Evolutionary conservation across 1,140 invertebrate genomes (phyloP), one percentile per base, ranked within the genome.

Genomic region (Atopsyche davidsoni): DNA sequence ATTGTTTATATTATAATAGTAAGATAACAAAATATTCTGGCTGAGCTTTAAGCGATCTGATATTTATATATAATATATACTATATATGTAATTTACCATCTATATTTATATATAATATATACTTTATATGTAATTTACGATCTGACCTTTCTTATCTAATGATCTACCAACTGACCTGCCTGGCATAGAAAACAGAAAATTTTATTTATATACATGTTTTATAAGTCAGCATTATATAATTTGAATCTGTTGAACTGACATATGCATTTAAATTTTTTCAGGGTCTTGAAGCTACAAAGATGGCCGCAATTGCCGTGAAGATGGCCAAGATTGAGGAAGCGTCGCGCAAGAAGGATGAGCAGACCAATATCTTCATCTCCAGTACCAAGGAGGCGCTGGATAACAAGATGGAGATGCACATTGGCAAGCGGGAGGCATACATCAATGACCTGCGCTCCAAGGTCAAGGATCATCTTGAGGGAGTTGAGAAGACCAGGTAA

Each of bases 321-420:
- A 79, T 90, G 70, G 79, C 78, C 31, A 89, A 89, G 70, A 87
- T 93, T 51, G 88, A 93, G 62, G 89, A 92, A 60, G 88, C 87
- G n/a, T 82, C 87, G 31, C 84, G 85, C 53, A 94, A 94, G 70
- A 86, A 85, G 59, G 86, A 89, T 65, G 89, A 93, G 69, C 83
- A 91, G 58, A 89, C 84, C 59, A 80, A 77, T 57, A 81, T 80
- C 59, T 94, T 94, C 67, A 90, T 90, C 42, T 78, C 79, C 51
- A 78, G 82, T 55, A 92, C 91, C 17, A 84, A 89, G 66, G 88
- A 92, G 66, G 86, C 87, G 41, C 73, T 94, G 34, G 87, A 92
- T 62, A 80, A 86, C 38, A 94, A 93, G 71, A 92, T 96, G 85
- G 90, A 92, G 64, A 79, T 78, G 49, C 83, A 86, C 50, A 84